These are phyloP conservation scores for Carcharodon carcharias DNA, from an alignment of 2,797 vertebrate genomes.

Conservation along the genomic window DNA sequence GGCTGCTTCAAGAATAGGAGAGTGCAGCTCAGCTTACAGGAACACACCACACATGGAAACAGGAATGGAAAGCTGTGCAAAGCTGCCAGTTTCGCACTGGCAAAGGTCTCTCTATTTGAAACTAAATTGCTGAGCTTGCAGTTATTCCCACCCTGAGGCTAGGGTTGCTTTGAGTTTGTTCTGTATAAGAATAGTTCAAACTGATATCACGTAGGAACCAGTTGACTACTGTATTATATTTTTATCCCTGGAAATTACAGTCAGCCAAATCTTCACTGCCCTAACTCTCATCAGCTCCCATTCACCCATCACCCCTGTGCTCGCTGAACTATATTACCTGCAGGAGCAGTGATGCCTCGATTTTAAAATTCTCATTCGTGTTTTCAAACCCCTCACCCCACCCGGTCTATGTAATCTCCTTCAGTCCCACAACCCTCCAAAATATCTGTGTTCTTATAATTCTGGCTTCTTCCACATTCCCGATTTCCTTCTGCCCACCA, in stretches of 20 bases:
- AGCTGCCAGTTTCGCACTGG: not conserved
- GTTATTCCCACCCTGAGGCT: not conserved
- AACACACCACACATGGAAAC: not conserved
- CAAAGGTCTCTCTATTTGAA: not conserved
- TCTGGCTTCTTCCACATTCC: not conserved
- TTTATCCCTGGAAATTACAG: not conserved
- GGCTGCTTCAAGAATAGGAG: conserved; percentile 37
- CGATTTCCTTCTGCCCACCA: not conserved
- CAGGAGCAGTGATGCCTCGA: not conserved
- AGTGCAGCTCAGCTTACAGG: conserved; percentile 45
- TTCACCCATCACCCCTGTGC: not conserved
- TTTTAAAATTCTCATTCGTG: not conserved
- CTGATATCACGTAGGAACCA: not conserved
- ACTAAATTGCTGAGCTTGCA: not conserved
- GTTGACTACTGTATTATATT: not conserved
- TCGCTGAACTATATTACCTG: not conserved
- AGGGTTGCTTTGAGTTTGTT: not conserved
- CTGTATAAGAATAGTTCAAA: not conserved
- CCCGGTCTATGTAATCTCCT: not conserved
- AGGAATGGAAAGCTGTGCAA: not conserved
- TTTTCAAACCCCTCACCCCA: not conserved
- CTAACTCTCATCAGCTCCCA: not conserved
- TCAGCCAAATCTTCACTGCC: not conserved
- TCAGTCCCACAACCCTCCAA: not conserved
- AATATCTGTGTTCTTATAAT: not conserved